Base-by-base conservation (phyloP, 2,113 vertebrate genomes). In the Prochilodus magdalenae region DNA sequence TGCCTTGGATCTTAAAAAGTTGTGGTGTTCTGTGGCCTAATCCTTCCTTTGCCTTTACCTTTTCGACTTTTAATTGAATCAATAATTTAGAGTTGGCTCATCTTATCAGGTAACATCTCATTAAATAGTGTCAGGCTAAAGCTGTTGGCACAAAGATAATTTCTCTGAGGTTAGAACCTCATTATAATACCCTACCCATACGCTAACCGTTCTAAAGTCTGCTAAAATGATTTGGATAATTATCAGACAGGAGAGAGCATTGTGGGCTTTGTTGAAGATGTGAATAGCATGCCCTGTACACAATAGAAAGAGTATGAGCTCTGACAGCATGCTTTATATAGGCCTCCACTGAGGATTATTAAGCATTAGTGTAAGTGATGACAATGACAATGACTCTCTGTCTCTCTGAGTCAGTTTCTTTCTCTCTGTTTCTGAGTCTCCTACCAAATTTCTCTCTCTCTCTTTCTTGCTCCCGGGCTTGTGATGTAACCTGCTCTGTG, bases 321-420 rank as follows among this genome's bases (percentile, higher is more conserved):
- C 75, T 71, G 77, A 87, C 63, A 66, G 81, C n/a, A 16, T 47
- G 66, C 40, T 84, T 80, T 85, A 70, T 77, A n/a, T 81, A 78
- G 73, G 77, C 63, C 49, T 62, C 63, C 73, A 40, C 44, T 67
- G 75, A 75, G 78, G 83, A 83, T 85, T 83, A 85, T 67, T 26
- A 77, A 69, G 77, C 74, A 81, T 85, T 83, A 83, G 73, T 77
- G 73, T 73, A 81, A 30, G 27, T 73, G 70, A 85, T 73, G 79
- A 85, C 77, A 47, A 55, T 83, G 74, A 60, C 63, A 69, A 47
- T 72, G 65, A 60, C 55, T 77, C 18, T 71, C 78, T 80, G 27
- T 63, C 60, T 81, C 59, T 51, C 44, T 55, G 10, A 53, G 44
- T 27, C 40, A n/a, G 13, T 62, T 51, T 74, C 71, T 51, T 36